phyloP scores from a whole-genome alignment of 2,113 vertebrate genomes.

The Piprites chloris region DNA sequence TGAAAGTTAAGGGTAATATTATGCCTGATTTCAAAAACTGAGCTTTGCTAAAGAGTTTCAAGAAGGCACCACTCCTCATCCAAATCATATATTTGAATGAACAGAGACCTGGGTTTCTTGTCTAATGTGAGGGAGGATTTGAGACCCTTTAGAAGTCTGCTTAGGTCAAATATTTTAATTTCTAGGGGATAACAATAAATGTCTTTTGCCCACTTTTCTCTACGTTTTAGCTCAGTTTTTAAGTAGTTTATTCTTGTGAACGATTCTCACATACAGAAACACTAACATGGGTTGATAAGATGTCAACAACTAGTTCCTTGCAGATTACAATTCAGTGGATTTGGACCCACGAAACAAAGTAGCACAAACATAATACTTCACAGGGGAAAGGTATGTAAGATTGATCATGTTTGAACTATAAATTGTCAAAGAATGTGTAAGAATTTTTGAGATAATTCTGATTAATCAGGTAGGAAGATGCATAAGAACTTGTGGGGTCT shows the following conservation, averaged over 20 bases:
- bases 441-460: background rate
- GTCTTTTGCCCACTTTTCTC: background rate
- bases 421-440: background rate
- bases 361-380: conserved; percentile 29
- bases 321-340: conserved; percentile 5
- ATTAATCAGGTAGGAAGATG: background rate
- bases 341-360: background rate
- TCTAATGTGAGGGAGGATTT: background rate
- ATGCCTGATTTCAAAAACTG: background rate
- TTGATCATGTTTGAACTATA: background rate
- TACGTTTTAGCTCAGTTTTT: conserved; percentile 3
- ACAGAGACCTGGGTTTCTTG: background rate
- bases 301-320: background rate
- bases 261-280: background rate
- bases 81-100: background rate
- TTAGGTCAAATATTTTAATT: background rate
- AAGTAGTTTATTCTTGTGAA: background rate
- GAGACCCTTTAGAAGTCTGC: background rate
- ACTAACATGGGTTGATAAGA: background rate
- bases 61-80: background rate
- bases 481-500: background rate
- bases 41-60: background rate
- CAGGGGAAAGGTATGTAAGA: conserved; percentile 15
- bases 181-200: background rate
- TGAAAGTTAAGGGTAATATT: background rate